Percentiles rank a stretch among this genome's conserved stretches.
phyloP scores from a whole-genome alignment of 1,140 invertebrate genomes.

The Ceratosolen fusciceps region DNA sequence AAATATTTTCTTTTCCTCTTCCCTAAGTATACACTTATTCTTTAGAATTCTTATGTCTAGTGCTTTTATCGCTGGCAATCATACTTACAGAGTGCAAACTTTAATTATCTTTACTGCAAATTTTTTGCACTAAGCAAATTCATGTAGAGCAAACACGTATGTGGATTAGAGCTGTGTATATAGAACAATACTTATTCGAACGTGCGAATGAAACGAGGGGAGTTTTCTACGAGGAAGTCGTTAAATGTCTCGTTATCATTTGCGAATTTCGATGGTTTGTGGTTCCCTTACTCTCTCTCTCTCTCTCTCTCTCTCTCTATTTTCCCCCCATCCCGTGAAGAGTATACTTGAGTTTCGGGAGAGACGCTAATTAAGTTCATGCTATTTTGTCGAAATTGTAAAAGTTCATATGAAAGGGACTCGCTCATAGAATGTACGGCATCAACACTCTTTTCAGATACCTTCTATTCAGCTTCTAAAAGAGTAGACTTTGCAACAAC shows the following conservation, averaged over 20 bases:
- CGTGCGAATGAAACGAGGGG: background rate
- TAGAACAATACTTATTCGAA: background rate
- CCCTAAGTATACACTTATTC: too few species aligned
- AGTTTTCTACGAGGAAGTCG: background rate
- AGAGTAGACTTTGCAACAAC: background rate
- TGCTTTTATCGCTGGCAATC: too few species aligned
- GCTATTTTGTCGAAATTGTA: background rate
- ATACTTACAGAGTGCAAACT: too few species aligned
- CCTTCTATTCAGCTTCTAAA: background rate
- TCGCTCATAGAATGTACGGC: background rate
- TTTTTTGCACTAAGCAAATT: background rate
- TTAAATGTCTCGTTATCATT: background rate
- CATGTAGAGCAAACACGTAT: background rate
- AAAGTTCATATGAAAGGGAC: background rate
- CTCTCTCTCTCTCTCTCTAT: background rate
- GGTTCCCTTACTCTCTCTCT: background rate
- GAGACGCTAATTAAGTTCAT: constrained; percentile 6
- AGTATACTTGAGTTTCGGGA: background rate
- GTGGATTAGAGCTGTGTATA: background rate
- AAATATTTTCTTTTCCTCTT: too few species aligned
- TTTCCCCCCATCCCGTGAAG: background rate
- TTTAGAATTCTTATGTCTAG: too few species aligned
- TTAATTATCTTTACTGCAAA: background rate
- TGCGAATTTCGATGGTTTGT: background rate
- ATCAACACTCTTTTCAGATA: background rate